Conservation (phyloP, 35 echinoderm and acorn worm genomes). For the Ptychodera flava region DNA sequence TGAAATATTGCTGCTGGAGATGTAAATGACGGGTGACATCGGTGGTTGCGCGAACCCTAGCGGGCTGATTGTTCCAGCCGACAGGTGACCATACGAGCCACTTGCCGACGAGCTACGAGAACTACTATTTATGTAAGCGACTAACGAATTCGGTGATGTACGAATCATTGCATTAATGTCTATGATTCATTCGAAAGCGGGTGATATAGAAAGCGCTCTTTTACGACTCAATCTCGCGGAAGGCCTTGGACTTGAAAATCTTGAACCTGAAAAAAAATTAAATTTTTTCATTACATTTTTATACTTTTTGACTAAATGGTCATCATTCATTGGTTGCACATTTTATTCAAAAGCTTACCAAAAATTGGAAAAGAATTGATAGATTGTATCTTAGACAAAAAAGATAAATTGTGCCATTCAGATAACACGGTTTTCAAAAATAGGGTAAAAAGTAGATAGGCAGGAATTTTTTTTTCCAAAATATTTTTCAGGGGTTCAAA, state of each 20-base stretch:
- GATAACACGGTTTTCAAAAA: too few species aligned
- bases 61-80: conserved; percentile 84
- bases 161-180: conserved; percentile 97
- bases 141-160: conserved; percentile 94
- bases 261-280: conserved; percentile 67
- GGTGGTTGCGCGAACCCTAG: conserved; percentile 54
- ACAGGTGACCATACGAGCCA: conserved; percentile 87
- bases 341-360: too few species aligned
- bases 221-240: conserved; percentile 75
- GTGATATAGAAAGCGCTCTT: conserved; percentile 86
- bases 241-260: conserved; percentile 84
- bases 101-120: conserved; percentile 88
- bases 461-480: too few species aligned
- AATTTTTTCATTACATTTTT: too few species aligned
- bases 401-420: too few species aligned
- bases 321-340: too few species aligned
- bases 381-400: too few species aligned
- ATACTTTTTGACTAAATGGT: too few species aligned
- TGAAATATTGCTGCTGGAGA: conserved; percentile 78
- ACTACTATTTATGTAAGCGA: conserved; percentile 95
- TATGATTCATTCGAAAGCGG: conserved; percentile 60
- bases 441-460: too few species aligned
- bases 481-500: too few species aligned
- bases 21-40: conserved; percentile 90
- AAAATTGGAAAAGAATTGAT: too few species aligned